Conservation (phyloP, 1,140 invertebrate genomes). For the Uloborus diversus region DNA sequence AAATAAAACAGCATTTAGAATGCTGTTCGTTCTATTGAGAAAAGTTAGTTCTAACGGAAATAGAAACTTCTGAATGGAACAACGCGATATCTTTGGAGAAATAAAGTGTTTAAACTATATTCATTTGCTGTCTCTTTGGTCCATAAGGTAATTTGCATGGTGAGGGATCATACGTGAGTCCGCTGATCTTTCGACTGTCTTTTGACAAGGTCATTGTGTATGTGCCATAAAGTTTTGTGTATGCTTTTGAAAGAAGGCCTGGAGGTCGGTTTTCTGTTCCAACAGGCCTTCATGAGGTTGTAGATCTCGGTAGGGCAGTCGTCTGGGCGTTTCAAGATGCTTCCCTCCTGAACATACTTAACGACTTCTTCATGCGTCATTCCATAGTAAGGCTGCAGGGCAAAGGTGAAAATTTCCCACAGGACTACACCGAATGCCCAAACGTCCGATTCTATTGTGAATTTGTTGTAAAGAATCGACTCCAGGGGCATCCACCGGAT, state of each 20-base stretch:
- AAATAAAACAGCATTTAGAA: not conserved
- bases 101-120: constrained; percentile 12
- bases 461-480: constrained; percentile 92
- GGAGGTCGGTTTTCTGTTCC: constrained; percentile 83
- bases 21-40: not conserved
- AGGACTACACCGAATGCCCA: constrained; percentile 94
- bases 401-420: constrained; percentile 95
- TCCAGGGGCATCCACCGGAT: constrained; percentile 97
- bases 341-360: constrained; percentile 89
- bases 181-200: constrained; percentile 41
- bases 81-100: too few relatives aligned
- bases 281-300: constrained; percentile 91
- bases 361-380: constrained; percentile 96
- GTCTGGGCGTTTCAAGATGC: constrained; percentile 85
- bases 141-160: not conserved
- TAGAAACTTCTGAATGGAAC: too few relatives aligned
- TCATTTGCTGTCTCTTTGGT: constrained; percentile 40
- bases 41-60: not conserved
- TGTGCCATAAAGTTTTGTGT: constrained; percentile 56
- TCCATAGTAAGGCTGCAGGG: constrained; percentile 91
- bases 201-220: constrained; percentile 58
- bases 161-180: constrained; percentile 39
- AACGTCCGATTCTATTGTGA: constrained; percentile 91
- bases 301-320: constrained; percentile 91
- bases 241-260: constrained; percentile 79